Evolutionary conservation across 1,140 invertebrate species (phyloP), one percentile per base, ranked within the genome.

Genomic region (Drosophila ananassae): DNA sequence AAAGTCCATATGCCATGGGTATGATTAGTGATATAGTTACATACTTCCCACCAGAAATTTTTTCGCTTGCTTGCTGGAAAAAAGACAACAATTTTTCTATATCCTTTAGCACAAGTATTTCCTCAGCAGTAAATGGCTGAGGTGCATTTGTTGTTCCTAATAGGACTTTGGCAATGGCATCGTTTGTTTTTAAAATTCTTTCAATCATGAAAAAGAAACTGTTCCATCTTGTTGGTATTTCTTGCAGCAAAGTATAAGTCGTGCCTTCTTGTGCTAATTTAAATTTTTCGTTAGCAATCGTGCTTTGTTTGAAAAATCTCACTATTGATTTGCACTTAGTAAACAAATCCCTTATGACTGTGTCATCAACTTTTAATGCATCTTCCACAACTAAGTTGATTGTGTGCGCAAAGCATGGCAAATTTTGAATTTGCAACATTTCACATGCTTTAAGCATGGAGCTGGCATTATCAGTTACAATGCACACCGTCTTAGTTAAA

Each of bases 401-500:
- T 10, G 17, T 17, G 17, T 17, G 17, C 17, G 17, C 17, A 17
- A 17, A 17, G 17, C 17, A 17, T 17, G 17, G 17, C 17, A 17
- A 17, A 17, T 17, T 17, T 17, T 17, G 17, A 17, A 17, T 17
- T 17, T 17, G 17, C 17, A 17, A 17, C 17, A 17, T 55, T 24
- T 37, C 53, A 22, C 34, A 44, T 41, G 17, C 21, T 9, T 41
- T 24, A 39, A 55, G 34, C 32, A 41, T 24, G 34, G 21, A 55
- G 53, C 34, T 41, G 21, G 1, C 34, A 24, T 37, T 24, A 39
- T 44, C 34, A 25, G 50, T 54, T 41, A 54, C 51, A 44, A 46
- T 53, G 41, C 62, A 73, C 9, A 67, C 62, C 2, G 56, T 66
- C 60, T 73, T 73, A 6, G 59, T 37, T 6, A 39, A 34, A 6